Conservation (phyloP, 2,113 vertebrate species). For the Dicrurus megarhynchus region DNA sequence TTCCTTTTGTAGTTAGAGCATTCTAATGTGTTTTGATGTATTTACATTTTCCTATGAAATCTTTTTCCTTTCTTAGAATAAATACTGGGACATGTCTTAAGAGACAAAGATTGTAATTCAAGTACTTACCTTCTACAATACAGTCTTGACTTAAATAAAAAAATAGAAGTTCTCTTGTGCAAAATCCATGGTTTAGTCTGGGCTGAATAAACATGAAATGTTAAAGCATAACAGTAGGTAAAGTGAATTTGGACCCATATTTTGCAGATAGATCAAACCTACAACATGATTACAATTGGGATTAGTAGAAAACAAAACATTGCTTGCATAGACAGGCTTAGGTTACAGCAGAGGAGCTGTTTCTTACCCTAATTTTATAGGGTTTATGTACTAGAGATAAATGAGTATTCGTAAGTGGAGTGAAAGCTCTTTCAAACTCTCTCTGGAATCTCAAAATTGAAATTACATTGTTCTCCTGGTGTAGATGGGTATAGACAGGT, state of each 20-base stretch:
- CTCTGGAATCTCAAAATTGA: constrained; percentile 15
- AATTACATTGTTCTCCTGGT: not conserved
- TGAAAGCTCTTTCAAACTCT: constrained; percentile 15
- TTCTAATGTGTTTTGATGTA: not conserved
- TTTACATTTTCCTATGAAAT: not conserved
- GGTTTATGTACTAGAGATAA: not conserved
- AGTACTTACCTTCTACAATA: not conserved
- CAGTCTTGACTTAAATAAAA: not conserved
- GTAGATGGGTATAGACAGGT: constrained; percentile 20
- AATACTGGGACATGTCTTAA: not conserved
- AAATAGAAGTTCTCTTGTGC: not conserved
- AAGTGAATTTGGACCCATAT: not conserved
- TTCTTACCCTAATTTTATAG: not conserved
- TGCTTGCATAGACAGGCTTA: not conserved
- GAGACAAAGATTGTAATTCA: not conserved
- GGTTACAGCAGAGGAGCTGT: not conserved
- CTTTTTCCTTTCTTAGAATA: not conserved
- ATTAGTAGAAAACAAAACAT: not conserved
- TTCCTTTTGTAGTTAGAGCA: not conserved
- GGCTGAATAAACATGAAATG: not conserved
- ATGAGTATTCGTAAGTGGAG: not conserved
- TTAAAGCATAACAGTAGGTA: not conserved
- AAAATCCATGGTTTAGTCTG: not conserved
- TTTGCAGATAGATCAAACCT: not conserved
- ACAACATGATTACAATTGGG: not conserved